phyloP scores from a whole-genome alignment of 2,113 vertebrate species.

The Hypocryptadius cinnamomeus region DNA sequence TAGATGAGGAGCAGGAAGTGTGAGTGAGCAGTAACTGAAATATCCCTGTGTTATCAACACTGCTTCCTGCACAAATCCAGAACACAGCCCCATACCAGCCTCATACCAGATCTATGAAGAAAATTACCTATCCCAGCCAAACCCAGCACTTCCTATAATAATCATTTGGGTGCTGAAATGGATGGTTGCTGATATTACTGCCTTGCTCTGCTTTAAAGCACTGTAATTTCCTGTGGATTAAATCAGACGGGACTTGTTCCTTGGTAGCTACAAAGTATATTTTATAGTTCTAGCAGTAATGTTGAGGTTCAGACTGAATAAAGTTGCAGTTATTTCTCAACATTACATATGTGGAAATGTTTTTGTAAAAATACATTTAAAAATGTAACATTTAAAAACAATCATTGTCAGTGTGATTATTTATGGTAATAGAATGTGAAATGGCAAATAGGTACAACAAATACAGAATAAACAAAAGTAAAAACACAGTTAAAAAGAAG shows the following conservation, averaged over 20 bases:
- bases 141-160: neutral
- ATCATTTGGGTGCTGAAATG: neutral
- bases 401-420: neutral
- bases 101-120: neutral
- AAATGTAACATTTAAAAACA: neutral
- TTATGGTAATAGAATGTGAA: neutral
- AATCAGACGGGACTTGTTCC: neutral
- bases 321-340: neutral
- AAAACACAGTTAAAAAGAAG: neutral
- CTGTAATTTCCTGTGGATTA: neutral
- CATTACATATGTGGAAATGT: neutral
- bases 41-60: neutral
- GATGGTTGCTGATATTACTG: neutral
- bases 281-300: neutral
- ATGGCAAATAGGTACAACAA: neutral
- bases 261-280: neutral
- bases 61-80: neutral
- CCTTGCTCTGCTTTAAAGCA: neutral
- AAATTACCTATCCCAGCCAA: neutral
- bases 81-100: neutral
- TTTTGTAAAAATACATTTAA: neutral
- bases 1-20: neutral
- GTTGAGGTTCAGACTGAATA: neutral
- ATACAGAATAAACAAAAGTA: neutral
- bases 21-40: neutral